These are phyloP conservation scores for Agapornis canus DNA, from an alignment of 2,797 vertebrate genomes.

Conservation along the genomic window DNA sequence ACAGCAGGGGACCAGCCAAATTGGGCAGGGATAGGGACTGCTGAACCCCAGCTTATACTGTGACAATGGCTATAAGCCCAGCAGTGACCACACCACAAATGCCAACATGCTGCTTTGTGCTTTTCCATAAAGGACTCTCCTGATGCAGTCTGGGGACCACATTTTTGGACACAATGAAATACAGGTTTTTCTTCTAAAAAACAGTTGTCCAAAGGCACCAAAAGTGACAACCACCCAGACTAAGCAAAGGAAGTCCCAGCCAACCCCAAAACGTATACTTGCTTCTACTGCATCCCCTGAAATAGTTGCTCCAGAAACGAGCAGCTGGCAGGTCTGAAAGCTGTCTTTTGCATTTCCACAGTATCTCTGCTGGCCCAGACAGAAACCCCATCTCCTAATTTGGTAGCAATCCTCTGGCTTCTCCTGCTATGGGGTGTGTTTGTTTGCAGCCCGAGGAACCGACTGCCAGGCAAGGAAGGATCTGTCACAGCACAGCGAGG, in stretches of 20 bases:
- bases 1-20: background rate
- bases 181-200: background rate
- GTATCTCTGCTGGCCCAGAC: slow-evolving; percentile 3
- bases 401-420: slow-evolving; percentile 40
- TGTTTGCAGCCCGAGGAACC: background rate
- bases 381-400: slow-evolving; percentile 26
- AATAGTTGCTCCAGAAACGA: background rate
- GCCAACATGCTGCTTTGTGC: background rate
- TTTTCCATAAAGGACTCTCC: background rate
- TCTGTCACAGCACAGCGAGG: background rate
- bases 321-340: slow-evolving; percentile 8
- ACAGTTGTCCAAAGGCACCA: background rate
- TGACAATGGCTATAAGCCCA: background rate
- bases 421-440: background rate
- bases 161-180: background rate
- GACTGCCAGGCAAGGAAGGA: background rate
- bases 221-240: background rate
- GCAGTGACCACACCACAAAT: background rate
- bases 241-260: background rate
- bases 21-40: background rate
- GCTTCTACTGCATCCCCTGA: background rate
- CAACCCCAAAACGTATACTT: background rate
- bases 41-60: rapidly evolving
- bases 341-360: slow-evolving; percentile 16
- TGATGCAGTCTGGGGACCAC: background rate